Conservation (phyloP, 1,140 invertebrate genomes). For the Sminthurinus signatus region DNA sequence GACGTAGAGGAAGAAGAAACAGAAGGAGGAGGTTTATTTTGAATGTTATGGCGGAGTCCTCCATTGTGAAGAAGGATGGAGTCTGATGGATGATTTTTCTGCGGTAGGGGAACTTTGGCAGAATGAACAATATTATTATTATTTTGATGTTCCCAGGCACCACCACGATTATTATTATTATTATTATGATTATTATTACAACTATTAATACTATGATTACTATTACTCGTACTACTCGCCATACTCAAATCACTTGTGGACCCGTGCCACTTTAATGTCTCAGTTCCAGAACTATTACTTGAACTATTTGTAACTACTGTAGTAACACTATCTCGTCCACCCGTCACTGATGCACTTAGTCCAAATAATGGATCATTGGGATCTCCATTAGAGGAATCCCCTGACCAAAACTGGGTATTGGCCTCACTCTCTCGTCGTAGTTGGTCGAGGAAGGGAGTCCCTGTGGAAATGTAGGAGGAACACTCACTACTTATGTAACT, state of each 20-base stretch:
- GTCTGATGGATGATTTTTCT: conserved; percentile 67
- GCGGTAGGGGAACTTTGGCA: conserved; percentile 68
- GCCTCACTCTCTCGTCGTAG: conserved; percentile 43
- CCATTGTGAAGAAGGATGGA: conserved; percentile 18
- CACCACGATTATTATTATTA: conserved; percentile 65
- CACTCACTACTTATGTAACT: conserved; percentile 68
- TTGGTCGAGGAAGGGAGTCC: conserved; percentile 69
- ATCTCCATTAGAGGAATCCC: no score
- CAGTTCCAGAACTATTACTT: conserved; percentile 59
- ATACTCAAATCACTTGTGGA: conserved; percentile 69
- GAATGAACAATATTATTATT: conserved; percentile 63
- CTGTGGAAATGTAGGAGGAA: conserved; percentile 61
- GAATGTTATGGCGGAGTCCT: neutral
- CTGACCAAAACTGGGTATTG: conserved; percentile 30
- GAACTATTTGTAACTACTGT: conserved; percentile 49
- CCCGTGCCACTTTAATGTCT: conserved; percentile 74
- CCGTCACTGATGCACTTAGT: conserved; percentile 22
- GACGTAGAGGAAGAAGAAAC: conserved; percentile 1
- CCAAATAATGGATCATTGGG: conserved; percentile 25
- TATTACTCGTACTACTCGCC: conserved; percentile 37
- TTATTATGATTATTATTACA: conserved; percentile 39
- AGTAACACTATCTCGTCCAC: conserved; percentile 62
- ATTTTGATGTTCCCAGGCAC: conserved; percentile 41
- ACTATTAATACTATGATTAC: conserved; percentile 42
- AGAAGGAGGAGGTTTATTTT: conserved; percentile 19